Percentiles rank a stretch among this genome's conserved stretches.
Evolutionary conservation across 1,140 invertebrate species (phyloP).

Genomic region (Drosophila novamexicana): DNA sequence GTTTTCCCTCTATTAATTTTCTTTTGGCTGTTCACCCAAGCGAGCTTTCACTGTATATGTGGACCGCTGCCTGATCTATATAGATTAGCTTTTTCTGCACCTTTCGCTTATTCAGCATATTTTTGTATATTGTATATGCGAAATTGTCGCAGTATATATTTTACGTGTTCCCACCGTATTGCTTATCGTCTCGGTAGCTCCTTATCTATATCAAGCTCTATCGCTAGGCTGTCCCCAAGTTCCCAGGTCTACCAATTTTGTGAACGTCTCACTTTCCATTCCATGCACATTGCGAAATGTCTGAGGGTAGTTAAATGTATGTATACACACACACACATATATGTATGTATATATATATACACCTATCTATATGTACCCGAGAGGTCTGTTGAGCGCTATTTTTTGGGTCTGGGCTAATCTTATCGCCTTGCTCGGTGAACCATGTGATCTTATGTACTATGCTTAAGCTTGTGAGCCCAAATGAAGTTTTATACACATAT

Average conservation of each 20-base stretch:
- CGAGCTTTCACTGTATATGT: conserved; percentile 1
- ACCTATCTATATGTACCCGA: not conserved
- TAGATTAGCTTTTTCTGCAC: conserved; percentile 4
- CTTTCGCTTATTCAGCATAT: conserved; percentile 25
- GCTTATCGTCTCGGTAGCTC: conserved; percentile 7
- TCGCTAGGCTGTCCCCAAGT: conserved; percentile 17
- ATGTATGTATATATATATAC: not conserved
- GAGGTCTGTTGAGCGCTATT: conserved; percentile 1
- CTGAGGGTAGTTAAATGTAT: not conserved
- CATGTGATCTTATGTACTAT: conserved; percentile 22
- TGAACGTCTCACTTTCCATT: conserved; percentile 29
- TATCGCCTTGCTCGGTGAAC: conserved; percentile 6
- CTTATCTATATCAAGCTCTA: conserved; percentile 21
- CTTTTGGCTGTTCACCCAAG: not conserved
- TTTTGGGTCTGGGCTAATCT: conserved; percentile 24
- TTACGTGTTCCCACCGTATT: not conserved
- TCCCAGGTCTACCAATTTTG: conserved; percentile 1
- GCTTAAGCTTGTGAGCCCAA: not conserved
- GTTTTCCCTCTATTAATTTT: too few species aligned
- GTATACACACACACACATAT: not conserved
- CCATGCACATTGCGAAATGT: not conserved
- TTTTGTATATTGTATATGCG: not conserved
- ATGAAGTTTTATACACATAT: too few species aligned
- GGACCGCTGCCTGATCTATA: not conserved
- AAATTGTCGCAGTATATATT: conserved; percentile 16